A percentile compares a stretch with the other conserved stretches of the same genome.
These are phyloP conservation scores for Tyrannus savana DNA, from an alignment of 2,113 vertebrate genomes.

Conservation along the genomic window DNA sequence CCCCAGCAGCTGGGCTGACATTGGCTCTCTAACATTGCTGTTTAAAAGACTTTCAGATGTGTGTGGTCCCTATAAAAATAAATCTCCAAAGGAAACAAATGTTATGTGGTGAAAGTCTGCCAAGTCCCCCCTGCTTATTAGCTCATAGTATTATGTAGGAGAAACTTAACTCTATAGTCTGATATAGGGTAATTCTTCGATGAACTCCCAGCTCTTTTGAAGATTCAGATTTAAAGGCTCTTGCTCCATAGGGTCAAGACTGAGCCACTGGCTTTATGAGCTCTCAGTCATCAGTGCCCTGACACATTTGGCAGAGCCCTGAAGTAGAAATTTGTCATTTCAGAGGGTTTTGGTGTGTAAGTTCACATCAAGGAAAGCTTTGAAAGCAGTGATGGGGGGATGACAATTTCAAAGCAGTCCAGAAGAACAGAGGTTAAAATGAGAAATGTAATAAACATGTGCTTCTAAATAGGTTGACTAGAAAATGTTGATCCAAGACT, in stretches of 20 bases:
- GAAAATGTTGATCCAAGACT: background rate
- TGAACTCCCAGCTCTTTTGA: background rate
- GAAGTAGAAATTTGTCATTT: background rate
- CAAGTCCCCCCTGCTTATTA: slow-evolving; percentile 8
- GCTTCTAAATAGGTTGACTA: background rate
- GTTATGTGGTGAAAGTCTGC: slow-evolving; percentile 37
- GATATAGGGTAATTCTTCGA: background rate
- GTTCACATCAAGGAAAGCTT: background rate
- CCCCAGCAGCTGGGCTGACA: background rate
- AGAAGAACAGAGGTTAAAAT: background rate
- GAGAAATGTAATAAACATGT: background rate
- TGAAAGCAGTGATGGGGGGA: background rate
- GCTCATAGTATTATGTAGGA: background rate
- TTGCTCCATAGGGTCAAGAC: background rate
- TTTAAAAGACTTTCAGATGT: slow-evolving; percentile 50
- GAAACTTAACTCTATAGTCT: background rate
- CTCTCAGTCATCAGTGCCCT: background rate
- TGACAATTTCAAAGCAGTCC: background rate
- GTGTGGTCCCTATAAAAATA: slow-evolving; percentile 63
- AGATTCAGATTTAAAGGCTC: background rate
- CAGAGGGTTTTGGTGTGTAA: background rate
- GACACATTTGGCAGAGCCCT: background rate
- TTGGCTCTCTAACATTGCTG: background rate
- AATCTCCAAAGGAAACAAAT: slow-evolving; percentile 59
- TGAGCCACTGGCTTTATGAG: background rate